phyloP scores from a whole-genome alignment of 2,888 invertebrate genomes.

The Thecocarcelia acutangulata region DNA sequence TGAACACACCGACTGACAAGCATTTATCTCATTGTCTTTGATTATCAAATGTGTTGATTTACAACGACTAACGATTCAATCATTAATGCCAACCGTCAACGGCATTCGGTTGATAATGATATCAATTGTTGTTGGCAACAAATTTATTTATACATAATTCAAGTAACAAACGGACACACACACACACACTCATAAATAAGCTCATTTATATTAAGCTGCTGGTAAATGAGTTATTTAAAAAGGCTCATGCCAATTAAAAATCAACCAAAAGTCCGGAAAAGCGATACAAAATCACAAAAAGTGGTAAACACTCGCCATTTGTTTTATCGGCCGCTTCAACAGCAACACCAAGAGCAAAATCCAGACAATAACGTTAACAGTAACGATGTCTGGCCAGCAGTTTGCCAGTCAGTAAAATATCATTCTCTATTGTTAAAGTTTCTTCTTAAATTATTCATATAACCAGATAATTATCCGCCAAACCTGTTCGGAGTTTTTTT shows the following conservation, averaged over 20 bases:
- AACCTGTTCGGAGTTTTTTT: too few species aligned
- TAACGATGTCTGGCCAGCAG: not conserved
- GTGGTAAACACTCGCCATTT: conserved; percentile 20
- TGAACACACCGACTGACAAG: not conserved
- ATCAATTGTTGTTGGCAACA: conserved; percentile 68
- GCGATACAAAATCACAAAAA: too few species aligned
- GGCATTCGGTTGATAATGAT: conserved; percentile 61
- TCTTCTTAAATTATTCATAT: too few species aligned
- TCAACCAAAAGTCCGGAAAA: conserved; percentile 47
- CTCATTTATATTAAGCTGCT: not conserved
- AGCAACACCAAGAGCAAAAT: not conserved
- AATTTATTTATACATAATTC: conserved; percentile 54
- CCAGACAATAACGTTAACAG: not conserved
- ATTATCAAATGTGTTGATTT: conserved; percentile 63
- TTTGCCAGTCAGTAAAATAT: conserved; percentile 42
- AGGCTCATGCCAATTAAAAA: conserved; percentile 50
- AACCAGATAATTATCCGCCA: too few species aligned
- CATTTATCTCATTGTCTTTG: conserved; percentile 38
- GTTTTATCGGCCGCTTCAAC: conserved; percentile 30
- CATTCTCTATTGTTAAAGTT: too few species aligned
- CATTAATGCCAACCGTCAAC: conserved; percentile 61
- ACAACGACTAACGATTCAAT: conserved; percentile 60
- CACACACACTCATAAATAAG: not conserved
- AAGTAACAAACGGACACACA: not conserved
- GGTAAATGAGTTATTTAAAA: conserved; percentile 41